Conservation (phyloP, 1,140 invertebrate species). For the Copidosoma floridanum region DNA sequence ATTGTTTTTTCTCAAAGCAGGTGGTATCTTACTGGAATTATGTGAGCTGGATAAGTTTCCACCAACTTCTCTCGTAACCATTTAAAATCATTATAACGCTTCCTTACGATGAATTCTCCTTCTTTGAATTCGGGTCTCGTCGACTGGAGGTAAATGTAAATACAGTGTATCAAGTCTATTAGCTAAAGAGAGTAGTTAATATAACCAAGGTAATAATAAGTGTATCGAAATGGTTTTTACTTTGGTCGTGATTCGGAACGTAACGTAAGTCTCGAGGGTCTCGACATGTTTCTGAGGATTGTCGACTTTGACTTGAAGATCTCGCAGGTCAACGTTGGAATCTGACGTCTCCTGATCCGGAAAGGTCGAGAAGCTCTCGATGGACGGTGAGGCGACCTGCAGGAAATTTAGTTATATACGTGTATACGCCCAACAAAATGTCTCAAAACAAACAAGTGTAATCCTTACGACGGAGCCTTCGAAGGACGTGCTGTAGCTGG, state of each 20-base stretch:
- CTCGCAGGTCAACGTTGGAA: constrained; percentile 58
- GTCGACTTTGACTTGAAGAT: constrained; percentile 70
- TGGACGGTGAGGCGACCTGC: constrained; percentile 61
- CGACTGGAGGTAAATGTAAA: too few species aligned
- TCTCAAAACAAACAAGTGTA: too few species aligned
- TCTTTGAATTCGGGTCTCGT: constrained; percentile 67
- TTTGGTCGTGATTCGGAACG: constrained; percentile 69
- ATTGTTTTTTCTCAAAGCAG: too few species aligned
- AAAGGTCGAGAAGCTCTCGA: constrained; percentile 64
- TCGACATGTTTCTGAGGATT: constrained; percentile 78
- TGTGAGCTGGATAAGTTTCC: constrained; percentile 66
- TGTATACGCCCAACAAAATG: too few species aligned
- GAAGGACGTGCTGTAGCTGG: constrained; percentile 53
- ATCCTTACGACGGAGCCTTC: constrained; percentile 52
- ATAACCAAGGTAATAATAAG: background rate
- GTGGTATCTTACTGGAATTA: constrained; percentile 67
- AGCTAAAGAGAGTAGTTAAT: too few species aligned
- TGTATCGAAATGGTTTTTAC: constrained; percentile 49
- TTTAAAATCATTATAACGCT: constrained; percentile 76
- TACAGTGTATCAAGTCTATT: too few species aligned
- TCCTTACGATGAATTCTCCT: constrained; percentile 67
- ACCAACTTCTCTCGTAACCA: constrained; percentile 70
- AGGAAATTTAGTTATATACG: too few species aligned
- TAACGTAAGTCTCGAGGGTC: constrained; percentile 73
- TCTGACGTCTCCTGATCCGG: constrained; percentile 60